Percentiles rank a stretch among this genome's conserved stretches.
Evolutionary conservation across 2,113 vertebrate genomes (phyloP).

Genomic region (Pipra filicauda): DNA sequence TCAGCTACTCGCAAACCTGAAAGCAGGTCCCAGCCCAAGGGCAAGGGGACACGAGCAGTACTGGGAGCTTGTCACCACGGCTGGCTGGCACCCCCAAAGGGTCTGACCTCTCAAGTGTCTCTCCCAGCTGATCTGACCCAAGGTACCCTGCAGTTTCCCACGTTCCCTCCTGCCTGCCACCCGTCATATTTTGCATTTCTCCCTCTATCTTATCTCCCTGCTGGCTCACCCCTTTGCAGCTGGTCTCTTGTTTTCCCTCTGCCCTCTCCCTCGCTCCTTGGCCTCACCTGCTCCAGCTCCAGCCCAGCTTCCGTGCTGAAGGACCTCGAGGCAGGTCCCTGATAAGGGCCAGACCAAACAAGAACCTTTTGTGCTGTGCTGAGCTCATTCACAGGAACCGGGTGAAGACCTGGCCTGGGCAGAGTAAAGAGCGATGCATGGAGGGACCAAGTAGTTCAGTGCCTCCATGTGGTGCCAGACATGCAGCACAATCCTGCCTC

Average conservation of each 20-base stretch:
- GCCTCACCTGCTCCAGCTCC: conserved; percentile 46
- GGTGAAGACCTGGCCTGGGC: neutral
- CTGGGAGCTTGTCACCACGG: neutral
- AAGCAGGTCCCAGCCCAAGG: neutral
- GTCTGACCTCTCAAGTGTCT: neutral
- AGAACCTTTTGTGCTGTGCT: conserved; percentile 37
- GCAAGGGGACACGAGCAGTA: accelerated
- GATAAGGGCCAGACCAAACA: conserved; percentile 70
- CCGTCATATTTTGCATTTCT: conserved; percentile 67
- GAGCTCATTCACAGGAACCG: neutral
- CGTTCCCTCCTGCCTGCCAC: neutral
- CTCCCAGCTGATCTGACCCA: neutral
- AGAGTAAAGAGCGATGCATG: neutral
- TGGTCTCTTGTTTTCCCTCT: conserved; percentile 52
- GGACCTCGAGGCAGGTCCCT: conserved; percentile 11
- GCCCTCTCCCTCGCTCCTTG: neutral
- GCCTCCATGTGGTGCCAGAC: neutral
- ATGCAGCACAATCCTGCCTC: accelerated
- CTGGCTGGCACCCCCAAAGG: neutral
- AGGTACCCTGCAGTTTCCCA: neutral
- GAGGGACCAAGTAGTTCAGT: neutral
- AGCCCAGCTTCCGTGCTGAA: neutral
- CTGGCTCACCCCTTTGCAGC: conserved; percentile 24
- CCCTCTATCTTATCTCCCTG: conserved; percentile 37
- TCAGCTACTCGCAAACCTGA: neutral